phyloP scores from a whole-genome alignment of 2,113 vertebrate species.

The Manacus vitellinus region DNA sequence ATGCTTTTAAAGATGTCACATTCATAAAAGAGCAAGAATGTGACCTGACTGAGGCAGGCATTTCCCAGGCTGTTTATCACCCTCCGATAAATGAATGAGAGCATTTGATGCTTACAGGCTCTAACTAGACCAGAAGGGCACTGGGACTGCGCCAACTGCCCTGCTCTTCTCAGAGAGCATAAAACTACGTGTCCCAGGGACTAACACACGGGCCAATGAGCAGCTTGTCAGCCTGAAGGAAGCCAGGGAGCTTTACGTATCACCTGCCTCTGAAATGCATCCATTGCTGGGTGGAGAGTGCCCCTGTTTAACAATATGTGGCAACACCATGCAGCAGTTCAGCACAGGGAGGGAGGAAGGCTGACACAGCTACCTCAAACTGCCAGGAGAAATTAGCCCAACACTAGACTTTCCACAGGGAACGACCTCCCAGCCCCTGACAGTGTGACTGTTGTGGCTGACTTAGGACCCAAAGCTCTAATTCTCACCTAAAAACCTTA shows the following conservation, averaged over 20 bases:
- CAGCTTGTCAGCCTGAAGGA: neutral
- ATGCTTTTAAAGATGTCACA: constrained; percentile 5
- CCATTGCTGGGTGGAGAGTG: neutral
- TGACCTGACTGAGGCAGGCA: constrained; percentile 21
- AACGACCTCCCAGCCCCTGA: neutral
- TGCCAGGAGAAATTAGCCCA: neutral
- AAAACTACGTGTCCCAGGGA: neutral
- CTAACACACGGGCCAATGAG: neutral
- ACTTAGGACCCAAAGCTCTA: neutral
- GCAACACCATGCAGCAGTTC: neutral
- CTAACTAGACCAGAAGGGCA: constrained; percentile 26
- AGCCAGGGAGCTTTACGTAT: neutral
- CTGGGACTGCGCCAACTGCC: neutral
- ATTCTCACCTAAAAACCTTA: neutral
- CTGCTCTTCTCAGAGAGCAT: neutral
- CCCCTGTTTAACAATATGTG: neutral
- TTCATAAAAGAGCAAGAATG: constrained; percentile 14
- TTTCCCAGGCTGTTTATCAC: constrained; percentile 49
- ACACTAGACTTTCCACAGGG: neutral
- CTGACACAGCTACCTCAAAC: neutral
- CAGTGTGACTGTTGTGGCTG: neutral
- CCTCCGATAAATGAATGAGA: neutral
- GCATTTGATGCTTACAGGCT: neutral
- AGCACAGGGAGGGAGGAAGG: neutral
- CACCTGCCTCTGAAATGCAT: neutral